Percentiles rank a stretch among this genome's conserved stretches.
These are phyloP conservation scores for Alosa alosa DNA, from an alignment of 2,113 vertebrate species.

Conservation along the genomic window DNA sequence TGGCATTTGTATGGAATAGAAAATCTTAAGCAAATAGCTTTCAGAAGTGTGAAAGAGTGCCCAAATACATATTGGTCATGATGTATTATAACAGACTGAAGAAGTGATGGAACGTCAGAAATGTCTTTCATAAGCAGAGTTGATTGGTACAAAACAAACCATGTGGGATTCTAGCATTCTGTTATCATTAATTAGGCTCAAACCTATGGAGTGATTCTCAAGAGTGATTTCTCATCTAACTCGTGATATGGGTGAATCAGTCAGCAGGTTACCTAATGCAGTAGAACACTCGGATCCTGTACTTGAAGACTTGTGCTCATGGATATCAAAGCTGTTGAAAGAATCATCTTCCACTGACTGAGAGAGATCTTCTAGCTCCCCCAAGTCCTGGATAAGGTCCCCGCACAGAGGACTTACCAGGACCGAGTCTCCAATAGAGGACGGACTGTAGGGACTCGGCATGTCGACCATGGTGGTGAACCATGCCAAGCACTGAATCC, in stretches of 20 bases:
- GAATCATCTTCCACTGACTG: slow-evolving; percentile 77
- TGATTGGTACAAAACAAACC: neutral
- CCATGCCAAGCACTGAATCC: slow-evolving; percentile 51
- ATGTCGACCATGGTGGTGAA: slow-evolving; percentile 80
- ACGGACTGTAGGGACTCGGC: slow-evolving; percentile 76
- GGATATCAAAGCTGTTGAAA: slow-evolving; percentile 76
- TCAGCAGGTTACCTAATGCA: slow-evolving; percentile 72
- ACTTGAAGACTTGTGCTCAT: slow-evolving; percentile 79
- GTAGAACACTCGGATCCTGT: slow-evolving; percentile 78
- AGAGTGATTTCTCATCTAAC: neutral
- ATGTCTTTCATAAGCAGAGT: too few species aligned
- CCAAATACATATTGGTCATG: neutral
- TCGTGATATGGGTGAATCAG: neutral
- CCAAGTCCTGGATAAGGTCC: slow-evolving; percentile 83
- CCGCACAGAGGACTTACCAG: slow-evolving; percentile 83
- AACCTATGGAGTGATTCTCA: neutral
- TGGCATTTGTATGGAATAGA: neutral
- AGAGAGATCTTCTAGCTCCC: slow-evolving; percentile 80
- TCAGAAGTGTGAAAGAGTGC: neutral
- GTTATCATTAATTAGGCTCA: neutral
- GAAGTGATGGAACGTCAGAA: neutral
- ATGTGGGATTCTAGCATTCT: neutral
- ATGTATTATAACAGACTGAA: neutral
- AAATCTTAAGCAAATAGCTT: neutral
- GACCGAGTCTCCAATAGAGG: slow-evolving; percentile 78